These are phyloP conservation scores for Therioaphis trifolii DNA, from an alignment of 2,888 invertebrate genomes.

Conservation along the genomic window DNA sequence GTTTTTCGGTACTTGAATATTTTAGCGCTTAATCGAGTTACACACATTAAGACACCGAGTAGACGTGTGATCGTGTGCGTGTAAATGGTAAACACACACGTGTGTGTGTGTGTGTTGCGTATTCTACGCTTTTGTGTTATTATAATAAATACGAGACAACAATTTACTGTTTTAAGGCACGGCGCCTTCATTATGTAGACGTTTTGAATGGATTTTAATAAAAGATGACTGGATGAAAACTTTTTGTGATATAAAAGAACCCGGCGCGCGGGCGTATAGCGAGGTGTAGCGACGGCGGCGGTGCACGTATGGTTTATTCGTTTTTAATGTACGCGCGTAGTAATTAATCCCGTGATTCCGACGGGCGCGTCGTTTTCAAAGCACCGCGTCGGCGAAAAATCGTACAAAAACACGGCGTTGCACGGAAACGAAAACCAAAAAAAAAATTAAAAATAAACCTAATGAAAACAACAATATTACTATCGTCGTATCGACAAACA, in stretches of 20 bases:
- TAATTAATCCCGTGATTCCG: neutral
- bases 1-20: conserved; percentile 39
- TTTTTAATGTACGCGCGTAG: conserved; percentile 25
- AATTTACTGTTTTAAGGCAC: conserved; percentile 24
- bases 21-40: conserved; percentile 26
- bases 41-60: neutral
- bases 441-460: no score
- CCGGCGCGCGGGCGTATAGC: neutral
- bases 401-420: neutral
- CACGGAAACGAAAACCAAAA: no score
- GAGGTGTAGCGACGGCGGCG: neutral
- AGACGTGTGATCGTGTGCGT: neutral
- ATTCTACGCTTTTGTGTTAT: neutral
- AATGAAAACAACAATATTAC: no score
- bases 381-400: neutral
- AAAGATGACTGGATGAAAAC: conserved; percentile 44
- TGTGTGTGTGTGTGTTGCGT: neutral
- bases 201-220: conserved; percentile 46
- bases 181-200: conserved; percentile 17
- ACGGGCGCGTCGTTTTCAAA: neutral
- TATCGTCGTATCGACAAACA: no score
- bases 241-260: conserved; percentile 8
- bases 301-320: conserved; percentile 1
- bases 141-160: neutral
- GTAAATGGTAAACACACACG: no score